These are phyloP conservation scores for Catonia carolina DNA, from an alignment of 2,888 invertebrate species.

Conservation along the genomic window DNA sequence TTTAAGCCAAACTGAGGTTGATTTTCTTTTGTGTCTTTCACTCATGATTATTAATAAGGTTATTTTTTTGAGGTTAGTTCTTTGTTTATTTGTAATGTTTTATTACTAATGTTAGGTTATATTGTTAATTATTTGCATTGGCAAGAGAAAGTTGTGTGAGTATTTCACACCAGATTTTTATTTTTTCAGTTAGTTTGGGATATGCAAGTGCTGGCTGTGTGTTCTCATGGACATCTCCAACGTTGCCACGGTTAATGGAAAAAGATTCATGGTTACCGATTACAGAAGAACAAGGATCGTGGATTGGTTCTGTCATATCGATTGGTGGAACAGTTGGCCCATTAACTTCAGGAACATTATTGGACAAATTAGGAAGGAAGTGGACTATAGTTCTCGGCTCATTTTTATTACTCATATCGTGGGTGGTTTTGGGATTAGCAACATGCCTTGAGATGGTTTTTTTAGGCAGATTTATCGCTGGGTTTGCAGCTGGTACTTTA, in stretches of 20 bases:
- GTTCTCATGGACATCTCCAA: constrained; percentile 45
- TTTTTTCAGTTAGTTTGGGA: no score
- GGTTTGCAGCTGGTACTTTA: constrained; percentile 59
- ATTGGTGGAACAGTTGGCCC: constrained; percentile 54
- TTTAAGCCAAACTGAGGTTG: no score
- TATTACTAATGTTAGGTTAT: no score
- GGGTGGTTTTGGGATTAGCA: constrained; percentile 48
- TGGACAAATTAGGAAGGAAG: constrained; percentile 62
- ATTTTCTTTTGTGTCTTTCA: no score
- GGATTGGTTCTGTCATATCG: constrained; percentile 66
- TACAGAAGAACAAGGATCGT: constrained; percentile 54
- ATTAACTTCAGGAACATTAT: constrained; percentile 51
- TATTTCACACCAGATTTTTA: no score
- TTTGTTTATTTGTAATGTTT: no score
- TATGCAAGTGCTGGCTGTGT: no score
- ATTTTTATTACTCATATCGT: constrained; percentile 61
- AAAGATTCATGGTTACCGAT: constrained; percentile 47
- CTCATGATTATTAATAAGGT: no score
- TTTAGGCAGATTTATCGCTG: constrained; percentile 39
- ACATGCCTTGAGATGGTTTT: constrained; percentile 21
- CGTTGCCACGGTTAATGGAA: constrained; percentile 38
- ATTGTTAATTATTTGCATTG: no score
- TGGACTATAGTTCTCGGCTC: constrained; percentile 57
- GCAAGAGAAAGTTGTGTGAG: no score
- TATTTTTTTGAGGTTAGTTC: no score